Evolutionary conservation across 2,797 vertebrate species (phyloP).

Genomic region (Xenopus petersii): DNA sequence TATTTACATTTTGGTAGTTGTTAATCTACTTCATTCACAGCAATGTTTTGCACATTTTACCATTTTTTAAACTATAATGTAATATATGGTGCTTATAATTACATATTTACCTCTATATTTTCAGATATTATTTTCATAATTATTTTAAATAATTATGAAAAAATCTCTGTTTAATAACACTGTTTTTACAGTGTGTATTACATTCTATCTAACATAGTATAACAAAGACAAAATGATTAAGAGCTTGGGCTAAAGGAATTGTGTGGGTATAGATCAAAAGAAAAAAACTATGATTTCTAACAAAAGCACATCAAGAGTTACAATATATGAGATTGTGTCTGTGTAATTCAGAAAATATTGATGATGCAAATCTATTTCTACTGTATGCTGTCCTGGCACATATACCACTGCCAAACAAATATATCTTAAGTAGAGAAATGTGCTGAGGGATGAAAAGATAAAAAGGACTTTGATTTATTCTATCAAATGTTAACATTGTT

Average conservation of each 20-base stretch:
- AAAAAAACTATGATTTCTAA: conserved; percentile 12
- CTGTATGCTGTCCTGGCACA: conserved; percentile 34
- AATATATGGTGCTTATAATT: too few relatives aligned
- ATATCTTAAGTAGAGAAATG: conserved; percentile 53
- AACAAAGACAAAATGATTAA: conserved; percentile 18
- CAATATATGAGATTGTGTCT: conserved; percentile 15
- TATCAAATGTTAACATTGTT: conserved; percentile 51
- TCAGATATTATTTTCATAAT: too few relatives aligned
- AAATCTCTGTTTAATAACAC: too few relatives aligned
- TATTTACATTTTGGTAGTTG: too few relatives aligned
- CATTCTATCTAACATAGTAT: too few relatives aligned
- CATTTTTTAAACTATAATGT: too few relatives aligned
- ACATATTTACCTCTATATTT: too few relatives aligned
- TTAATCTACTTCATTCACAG: too few relatives aligned
- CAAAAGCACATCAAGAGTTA: neutral
- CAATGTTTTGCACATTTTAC: too few relatives aligned
- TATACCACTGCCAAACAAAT: conserved; percentile 50
- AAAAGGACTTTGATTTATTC: conserved; percentile 77
- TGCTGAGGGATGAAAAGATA: conserved; percentile 67
- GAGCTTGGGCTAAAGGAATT: neutral
- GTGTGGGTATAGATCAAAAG: conserved; percentile 16
- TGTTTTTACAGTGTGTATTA: neutral
- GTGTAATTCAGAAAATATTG: conserved; percentile 12
- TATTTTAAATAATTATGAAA: too few relatives aligned
- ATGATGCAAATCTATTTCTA: conserved; percentile 52